Evolutionary conservation across 2,797 vertebrate genomes (phyloP).

Genomic region (Gymnoscopelus braueri): DNA sequence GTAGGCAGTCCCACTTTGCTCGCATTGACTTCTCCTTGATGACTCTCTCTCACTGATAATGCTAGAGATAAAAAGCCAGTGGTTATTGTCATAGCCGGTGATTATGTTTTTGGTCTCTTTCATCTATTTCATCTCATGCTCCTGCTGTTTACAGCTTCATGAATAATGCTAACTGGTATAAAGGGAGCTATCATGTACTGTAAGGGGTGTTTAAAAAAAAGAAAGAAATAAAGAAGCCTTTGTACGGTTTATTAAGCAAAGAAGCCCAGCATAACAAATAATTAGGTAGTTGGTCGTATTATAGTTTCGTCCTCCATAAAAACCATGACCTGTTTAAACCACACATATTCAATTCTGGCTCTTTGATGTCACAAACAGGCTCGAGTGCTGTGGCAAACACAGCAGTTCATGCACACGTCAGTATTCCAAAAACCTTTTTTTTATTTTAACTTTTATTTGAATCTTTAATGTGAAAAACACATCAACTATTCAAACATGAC

Average conservation of each 20-base stretch:
- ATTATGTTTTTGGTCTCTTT: conserved; percentile 7
- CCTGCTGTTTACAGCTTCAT: conserved; percentile 13
- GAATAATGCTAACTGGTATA: background rate
- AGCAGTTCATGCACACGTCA: conserved; percentile 10
- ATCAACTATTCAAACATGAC: too few relatives aligned
- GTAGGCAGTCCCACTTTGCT: conserved; percentile 31
- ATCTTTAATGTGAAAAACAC: too few relatives aligned
- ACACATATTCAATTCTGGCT: conserved; percentile 1
- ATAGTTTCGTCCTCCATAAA: background rate
- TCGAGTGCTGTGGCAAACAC: background rate
- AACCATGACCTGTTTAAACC: conserved; percentile 9
- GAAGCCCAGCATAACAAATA: conserved; percentile 7
- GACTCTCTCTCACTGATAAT: conserved; percentile 24
- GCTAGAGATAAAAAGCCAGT: conserved; percentile 28
- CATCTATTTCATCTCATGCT: conserved; percentile 20
- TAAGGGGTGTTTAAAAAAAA: background rate
- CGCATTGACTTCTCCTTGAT: conserved; percentile 24
- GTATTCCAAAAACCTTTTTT: background rate
- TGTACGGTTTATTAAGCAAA: conserved; percentile 6
- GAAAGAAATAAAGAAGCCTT: background rate
- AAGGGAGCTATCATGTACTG: background rate
- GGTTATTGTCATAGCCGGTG: conserved; percentile 33
- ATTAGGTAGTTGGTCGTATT: too few relatives aligned
- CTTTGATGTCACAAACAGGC: too few relatives aligned
- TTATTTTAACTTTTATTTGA: too few relatives aligned